Conservation (phyloP, 2,113 vertebrate species). For the Hirundichthys speculiger region DNA sequence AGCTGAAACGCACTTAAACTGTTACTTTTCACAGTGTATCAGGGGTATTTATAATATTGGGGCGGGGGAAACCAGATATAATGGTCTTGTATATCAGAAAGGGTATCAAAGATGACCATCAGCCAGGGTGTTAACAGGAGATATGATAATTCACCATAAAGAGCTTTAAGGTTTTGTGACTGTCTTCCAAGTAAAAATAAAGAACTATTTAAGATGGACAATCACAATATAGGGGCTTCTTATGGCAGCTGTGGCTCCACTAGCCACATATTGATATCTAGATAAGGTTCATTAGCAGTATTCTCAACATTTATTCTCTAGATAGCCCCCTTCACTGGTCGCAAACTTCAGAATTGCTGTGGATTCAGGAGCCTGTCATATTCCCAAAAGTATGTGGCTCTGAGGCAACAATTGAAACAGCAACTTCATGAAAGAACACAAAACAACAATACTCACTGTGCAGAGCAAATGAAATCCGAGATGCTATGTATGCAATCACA, state of each 20-base stretch:
- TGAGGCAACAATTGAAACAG: slow-evolving; percentile 26
- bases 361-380: slow-evolving; percentile 23
- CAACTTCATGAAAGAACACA: slow-evolving; percentile 11
- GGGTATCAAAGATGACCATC: slow-evolving; percentile 31
- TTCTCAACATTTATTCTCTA: slow-evolving; percentile 58
- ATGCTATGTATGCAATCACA: slow-evolving; percentile 6
- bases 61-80: too few relatives aligned
- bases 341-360: slow-evolving; percentile 45
- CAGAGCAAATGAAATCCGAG: slow-evolving; percentile 9
- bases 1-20: slow-evolving; percentile 35
- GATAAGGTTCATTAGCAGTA: slow-evolving; percentile 63
- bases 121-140: slow-evolving; percentile 37
- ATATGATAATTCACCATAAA: slow-evolving; percentile 60
- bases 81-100: slow-evolving; percentile 47
- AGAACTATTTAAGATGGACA: background rate
- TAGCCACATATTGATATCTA: slow-evolving; percentile 41
- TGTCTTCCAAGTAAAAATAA: slow-evolving; percentile 25
- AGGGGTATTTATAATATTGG: slow-evolving; percentile 32
- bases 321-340: slow-evolving; percentile 35
- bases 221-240: too few relatives aligned
- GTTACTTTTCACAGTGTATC: slow-evolving; percentile 33
- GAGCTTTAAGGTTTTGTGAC: slow-evolving; percentile 56
- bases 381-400: slow-evolving; percentile 25
- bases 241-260: slow-evolving; percentile 13
- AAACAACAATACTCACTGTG: slow-evolving; percentile 20